phyloP scores from a whole-genome alignment of 2,888 invertebrate genomes.

The Beris chalybata region DNA sequence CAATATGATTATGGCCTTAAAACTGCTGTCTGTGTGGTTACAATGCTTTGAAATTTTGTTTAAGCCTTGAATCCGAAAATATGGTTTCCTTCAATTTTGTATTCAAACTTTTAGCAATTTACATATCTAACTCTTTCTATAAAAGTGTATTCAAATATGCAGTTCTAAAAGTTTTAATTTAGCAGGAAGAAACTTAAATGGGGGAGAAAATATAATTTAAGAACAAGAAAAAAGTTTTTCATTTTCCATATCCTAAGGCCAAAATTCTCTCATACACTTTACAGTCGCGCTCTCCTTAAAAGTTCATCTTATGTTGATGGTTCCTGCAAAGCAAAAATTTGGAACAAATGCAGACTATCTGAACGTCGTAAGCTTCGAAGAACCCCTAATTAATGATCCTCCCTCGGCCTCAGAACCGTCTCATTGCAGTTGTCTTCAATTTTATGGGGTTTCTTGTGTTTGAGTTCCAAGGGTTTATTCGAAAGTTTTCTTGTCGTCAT shows the following conservation, averaged over 20 bases:
- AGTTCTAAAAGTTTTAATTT: neutral
- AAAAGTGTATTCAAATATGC: slow-evolving; percentile 6
- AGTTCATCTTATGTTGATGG: neutral
- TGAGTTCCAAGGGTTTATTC: too few species aligned
- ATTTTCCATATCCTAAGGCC: slow-evolving; percentile 1
- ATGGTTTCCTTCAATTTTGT: too few species aligned
- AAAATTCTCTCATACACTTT: neutral
- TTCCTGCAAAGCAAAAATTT: neutral
- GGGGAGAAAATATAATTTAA: slow-evolving; percentile 11
- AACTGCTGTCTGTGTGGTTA: too few species aligned
- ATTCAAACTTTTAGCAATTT: neutral
- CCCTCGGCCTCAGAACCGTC: too few species aligned
- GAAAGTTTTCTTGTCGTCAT: too few species aligned
- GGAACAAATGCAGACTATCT: neutral
- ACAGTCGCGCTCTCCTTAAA: neutral
- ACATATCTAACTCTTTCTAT: neutral
- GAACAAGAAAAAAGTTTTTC: slow-evolving; percentile 3
- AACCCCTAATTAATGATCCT: slow-evolving; percentile 10
- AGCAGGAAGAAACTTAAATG: neutral
- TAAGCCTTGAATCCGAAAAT: too few species aligned
- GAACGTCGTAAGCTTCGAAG: slow-evolving; percentile 6
- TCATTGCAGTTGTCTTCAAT: too few species aligned
- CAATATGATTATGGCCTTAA: too few species aligned
- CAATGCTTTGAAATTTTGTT: too few species aligned
- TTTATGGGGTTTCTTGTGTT: too few species aligned